These are phyloP conservation scores for Heliangelus exortis DNA, from an alignment of 2,797 vertebrate species.

Conservation along the genomic window DNA sequence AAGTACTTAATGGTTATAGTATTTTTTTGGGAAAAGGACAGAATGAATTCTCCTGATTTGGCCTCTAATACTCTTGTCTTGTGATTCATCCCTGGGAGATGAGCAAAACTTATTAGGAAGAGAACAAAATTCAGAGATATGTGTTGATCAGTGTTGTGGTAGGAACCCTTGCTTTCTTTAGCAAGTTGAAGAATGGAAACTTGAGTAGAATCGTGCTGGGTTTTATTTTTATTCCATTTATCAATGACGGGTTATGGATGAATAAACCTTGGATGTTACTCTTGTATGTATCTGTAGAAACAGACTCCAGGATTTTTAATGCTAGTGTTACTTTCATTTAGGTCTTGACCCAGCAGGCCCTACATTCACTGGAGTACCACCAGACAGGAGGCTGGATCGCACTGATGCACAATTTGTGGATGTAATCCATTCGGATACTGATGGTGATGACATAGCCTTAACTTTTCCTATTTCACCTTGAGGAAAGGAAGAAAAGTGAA, in stretches of 20 bases:
- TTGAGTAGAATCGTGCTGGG: not conserved
- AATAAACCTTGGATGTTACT: not conserved
- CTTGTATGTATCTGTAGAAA: not conserved
- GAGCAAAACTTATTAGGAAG: not conserved
- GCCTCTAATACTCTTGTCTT: not conserved
- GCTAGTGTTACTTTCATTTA: constrained; percentile 53
- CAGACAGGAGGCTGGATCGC: constrained; percentile 83
- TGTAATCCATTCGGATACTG: constrained; percentile 91
- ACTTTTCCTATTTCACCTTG: not conserved
- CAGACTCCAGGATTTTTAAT: not conserved
- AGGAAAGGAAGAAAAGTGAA: not conserved
- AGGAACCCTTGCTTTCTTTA: not conserved
- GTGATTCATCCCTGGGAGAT: not conserved
- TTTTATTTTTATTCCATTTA: not conserved
- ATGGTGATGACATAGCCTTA: constrained; percentile 81
- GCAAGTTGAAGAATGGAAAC: not conserved
- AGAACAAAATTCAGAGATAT: not conserved
- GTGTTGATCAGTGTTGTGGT: not conserved
- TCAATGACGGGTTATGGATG: not conserved
- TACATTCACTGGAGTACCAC: constrained; percentile 80
- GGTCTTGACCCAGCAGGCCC: constrained; percentile 96
- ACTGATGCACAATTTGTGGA: constrained; percentile 93
- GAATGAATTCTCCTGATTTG: not conserved
- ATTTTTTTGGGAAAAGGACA: not conserved
- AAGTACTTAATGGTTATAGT: not conserved